Conservation (phyloP, 1,140 invertebrate species). For the Steinernema feltiae region DNA sequence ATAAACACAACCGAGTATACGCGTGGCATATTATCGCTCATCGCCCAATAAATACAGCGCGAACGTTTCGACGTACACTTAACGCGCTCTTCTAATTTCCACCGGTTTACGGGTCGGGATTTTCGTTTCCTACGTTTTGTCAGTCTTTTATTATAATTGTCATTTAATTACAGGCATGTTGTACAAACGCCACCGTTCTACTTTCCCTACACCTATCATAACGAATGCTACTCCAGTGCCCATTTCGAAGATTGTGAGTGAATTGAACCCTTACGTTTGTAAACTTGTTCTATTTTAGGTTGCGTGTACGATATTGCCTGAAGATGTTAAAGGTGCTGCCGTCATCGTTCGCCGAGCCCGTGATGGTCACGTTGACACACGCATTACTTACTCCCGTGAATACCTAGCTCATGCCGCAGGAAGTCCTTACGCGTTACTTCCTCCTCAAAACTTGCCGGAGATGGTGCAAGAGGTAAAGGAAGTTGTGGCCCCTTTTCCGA, state of each 20-base stretch:
- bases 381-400: conserved; percentile 21
- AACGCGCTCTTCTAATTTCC: too few relatives aligned
- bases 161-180: too few relatives aligned
- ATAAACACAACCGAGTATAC: too few relatives aligned
- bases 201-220: not conserved
- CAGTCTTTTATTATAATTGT: too few relatives aligned
- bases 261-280: not conserved
- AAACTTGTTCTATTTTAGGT: conserved; percentile 15
- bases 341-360: conserved; percentile 15
- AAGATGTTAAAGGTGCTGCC: not conserved
- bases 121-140: too few relatives aligned
- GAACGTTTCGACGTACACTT: too few relatives aligned
- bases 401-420: not conserved
- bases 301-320: not conserved
- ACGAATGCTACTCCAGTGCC: not conserved
- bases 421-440: conserved; percentile 20
- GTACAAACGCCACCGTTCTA: not conserved
- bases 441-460: not conserved
- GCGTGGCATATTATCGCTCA: too few relatives aligned
- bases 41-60: too few relatives aligned
- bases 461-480: conserved; percentile 15
- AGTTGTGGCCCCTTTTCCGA: conserved; percentile 20
- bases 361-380: conserved; percentile 19
- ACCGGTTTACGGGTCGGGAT: too few relatives aligned
- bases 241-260: not conserved